These are phyloP conservation scores for Formica selysi DNA, from an alignment of 1,140 invertebrate species.

Conservation along the genomic window DNA sequence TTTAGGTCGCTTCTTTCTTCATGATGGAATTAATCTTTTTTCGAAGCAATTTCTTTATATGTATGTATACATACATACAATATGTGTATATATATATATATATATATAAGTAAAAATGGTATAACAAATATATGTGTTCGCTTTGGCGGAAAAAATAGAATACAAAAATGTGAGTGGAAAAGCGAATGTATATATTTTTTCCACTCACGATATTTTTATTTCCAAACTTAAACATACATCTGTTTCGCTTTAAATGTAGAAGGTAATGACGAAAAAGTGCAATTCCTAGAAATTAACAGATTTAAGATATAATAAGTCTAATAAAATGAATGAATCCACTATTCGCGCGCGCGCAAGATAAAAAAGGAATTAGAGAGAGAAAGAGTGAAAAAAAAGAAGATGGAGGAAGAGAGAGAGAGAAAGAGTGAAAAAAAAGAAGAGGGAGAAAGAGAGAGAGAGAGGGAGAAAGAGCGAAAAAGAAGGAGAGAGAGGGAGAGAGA, in stretches of 20 bases:
- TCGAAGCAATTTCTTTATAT: too few species aligned
- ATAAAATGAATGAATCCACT: neutral
- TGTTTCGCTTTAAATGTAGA: neutral
- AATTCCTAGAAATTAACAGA: neutral
- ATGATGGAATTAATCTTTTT: neutral
- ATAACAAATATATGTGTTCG: neutral
- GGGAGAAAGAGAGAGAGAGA: neutral
- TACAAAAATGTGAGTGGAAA: too few species aligned
- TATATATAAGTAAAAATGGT: too few species aligned
- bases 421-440: too few species aligned
- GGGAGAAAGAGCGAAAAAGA: neutral
- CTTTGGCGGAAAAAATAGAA: neutral
- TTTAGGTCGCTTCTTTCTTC: neutral
- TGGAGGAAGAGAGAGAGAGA: too few species aligned
- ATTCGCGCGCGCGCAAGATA: conserved; percentile 4
- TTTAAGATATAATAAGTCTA: neutral
- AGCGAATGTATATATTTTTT: too few species aligned
- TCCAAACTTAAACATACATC: neutral
- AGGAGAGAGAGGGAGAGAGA: conserved; percentile 13
- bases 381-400: too few species aligned
- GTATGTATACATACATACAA: too few species aligned
- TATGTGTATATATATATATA: too few species aligned
- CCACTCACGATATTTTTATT: too few species aligned
- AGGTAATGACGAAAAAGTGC: too few species aligned
- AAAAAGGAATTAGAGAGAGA: neutral